Evolutionary conservation across 1,140 invertebrate genomes (phyloP).

Genomic region (Nixonia krombeini): DNA sequence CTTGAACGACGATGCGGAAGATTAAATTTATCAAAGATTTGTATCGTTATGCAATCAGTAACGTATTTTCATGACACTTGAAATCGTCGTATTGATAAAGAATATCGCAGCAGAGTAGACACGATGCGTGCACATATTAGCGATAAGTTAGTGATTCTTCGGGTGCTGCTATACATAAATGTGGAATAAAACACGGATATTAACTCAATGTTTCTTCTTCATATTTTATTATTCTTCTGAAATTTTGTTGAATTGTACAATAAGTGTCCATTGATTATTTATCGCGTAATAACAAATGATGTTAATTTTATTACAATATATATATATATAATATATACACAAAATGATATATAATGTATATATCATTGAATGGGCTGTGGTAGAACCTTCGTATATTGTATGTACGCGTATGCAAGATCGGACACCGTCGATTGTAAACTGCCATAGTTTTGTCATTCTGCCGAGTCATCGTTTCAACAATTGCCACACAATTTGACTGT

Average conservation of each 20-base stretch:
- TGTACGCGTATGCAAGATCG: constrained; percentile 19
- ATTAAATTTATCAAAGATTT: too few species aligned
- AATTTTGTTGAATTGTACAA: constrained; percentile 14
- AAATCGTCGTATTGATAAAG: neutral
- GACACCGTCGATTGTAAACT: neutral
- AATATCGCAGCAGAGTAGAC: neutral
- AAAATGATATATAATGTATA: constrained; percentile 55
- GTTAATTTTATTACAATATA: constrained; percentile 51
- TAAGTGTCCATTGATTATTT: constrained; percentile 23
- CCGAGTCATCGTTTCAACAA: neutral
- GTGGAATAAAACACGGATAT: constrained; percentile 10
- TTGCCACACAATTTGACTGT: too few species aligned
- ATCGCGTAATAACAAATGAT: constrained; percentile 24
- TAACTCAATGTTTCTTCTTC: constrained; percentile 4
- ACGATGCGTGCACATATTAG: too few species aligned
- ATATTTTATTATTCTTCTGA: neutral
- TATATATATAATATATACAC: constrained; percentile 48
- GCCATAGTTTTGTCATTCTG: constrained; percentile 2
- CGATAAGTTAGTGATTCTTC: neutral
- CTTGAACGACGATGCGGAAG: too few species aligned
- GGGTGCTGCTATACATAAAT: constrained; percentile 1
- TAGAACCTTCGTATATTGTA: constrained; percentile 63
- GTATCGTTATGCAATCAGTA: too few species aligned
- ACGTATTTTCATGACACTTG: neutral
- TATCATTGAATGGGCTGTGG: constrained; percentile 70